A percentile compares a stretch with the other conserved stretches of the same genome.
Evolutionary conservation across 2,113 vertebrate genomes (phyloP).

Genomic region (Apistogramma diplotaenia): DNA sequence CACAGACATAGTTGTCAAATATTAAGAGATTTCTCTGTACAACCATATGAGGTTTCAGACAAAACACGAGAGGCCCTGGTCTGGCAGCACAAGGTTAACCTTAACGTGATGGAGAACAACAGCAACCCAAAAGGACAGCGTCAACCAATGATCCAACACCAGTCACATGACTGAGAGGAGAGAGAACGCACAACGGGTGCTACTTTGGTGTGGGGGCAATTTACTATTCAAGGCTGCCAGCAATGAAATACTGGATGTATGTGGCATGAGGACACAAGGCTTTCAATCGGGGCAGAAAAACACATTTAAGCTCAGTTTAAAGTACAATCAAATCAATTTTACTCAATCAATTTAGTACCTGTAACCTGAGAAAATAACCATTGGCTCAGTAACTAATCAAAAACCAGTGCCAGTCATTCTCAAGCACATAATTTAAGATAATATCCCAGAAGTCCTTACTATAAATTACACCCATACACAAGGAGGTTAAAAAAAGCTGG

Average conservation of each 20-base stretch:
- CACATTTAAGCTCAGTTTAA: no score
- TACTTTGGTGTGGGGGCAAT: background rate
- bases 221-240: background rate
- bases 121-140: constrained; percentile 24
- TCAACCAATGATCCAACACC: constrained; percentile 5
- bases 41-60: constrained; percentile 37
- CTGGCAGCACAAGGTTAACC: constrained; percentile 39
- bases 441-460: background rate
- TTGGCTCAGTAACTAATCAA: background rate
- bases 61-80: constrained; percentile 45
- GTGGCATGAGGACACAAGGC: background rate
- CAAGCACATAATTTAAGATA: background rate
- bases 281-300: background rate
- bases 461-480: background rate
- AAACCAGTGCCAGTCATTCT: background rate
- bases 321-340: no score
- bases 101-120: constrained; percentile 26
- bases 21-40: constrained; percentile 42
- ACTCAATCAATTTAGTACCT: no score
- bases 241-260: background rate
- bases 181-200: background rate
- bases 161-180: constrained; percentile 6
- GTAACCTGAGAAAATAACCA: background rate
- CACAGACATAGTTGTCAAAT: constrained; percentile 34
- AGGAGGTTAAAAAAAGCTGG: background rate